Base-by-base conservation (phyloP, 1,140 invertebrate genomes). In the Lepidotrigona ventralis region DNA sequence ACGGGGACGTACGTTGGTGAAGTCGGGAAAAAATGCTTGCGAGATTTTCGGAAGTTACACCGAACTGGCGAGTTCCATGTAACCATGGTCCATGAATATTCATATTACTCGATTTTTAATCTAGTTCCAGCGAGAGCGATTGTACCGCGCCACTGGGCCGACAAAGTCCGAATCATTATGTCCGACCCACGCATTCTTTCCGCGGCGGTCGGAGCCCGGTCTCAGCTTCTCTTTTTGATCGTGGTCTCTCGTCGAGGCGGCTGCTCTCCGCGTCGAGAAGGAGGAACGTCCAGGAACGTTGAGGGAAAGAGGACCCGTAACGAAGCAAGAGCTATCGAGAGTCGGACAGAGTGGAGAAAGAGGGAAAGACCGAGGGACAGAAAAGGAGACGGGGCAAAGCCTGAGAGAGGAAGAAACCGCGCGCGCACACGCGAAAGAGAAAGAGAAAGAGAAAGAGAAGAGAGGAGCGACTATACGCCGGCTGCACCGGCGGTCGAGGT, bases 81-180 rank as follows among this genome's bases (percentile, higher is more conserved):
- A 46, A 9, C 1, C 19, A 5, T 15, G 26, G 12, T 66, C 9
- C 69, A 81, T 79, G 78, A 87, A 87, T 87, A 87, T 88, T 85
- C 81, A 87, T 76, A 63, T 46, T 29, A 66, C 77, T 79, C 46
- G 56, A 64, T n/a, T 64, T 66, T 82, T 86, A 89, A 89, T 89
- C 84, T 83, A 89, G 87, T 82, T 86, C 76, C 80, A 82, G 58
- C 39, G 70, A 86, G 77, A 63, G 77, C 84, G 83, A 81, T 81
- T 70, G 84, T 75, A 80, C 64, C 80, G 53, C 79, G 79, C 84
- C 84, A 85, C 86, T 73, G 26, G 79, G 76, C 89, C 90, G 91
- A 92, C 90, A 92, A 92, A 92, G 91, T 91, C 86, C 90, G 86
- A 91, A 92, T 93, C 91, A 92, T 92, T 92, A 92, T 91, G 91